Conservation (phyloP, 1,140 invertebrate species). For the Drosophila prosaltans region DNA sequence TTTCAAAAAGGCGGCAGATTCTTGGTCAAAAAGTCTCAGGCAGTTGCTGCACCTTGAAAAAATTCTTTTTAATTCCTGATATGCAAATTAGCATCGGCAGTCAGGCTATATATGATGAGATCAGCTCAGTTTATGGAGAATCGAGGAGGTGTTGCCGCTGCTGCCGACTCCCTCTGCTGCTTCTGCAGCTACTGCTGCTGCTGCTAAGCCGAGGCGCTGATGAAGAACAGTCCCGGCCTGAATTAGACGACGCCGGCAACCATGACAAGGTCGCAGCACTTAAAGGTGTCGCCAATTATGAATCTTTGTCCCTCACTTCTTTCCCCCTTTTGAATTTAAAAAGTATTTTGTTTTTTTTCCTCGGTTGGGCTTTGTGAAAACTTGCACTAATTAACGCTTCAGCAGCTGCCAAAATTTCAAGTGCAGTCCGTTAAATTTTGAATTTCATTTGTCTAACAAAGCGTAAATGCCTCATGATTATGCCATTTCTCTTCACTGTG, state of each 20-base stretch:
- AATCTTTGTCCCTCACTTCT: neutral
- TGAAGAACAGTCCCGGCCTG: constrained; percentile 80
- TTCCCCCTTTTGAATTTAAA: neutral
- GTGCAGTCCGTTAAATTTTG: constrained; percentile 60
- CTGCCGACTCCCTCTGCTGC: constrained; percentile 18
- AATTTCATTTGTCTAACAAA: constrained; percentile 62
- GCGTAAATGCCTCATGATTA: constrained; percentile 52
- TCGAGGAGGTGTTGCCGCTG: constrained; percentile 18
- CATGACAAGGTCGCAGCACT: constrained; percentile 77
- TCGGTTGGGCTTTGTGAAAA: constrained; percentile 59
- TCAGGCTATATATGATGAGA: constrained; percentile 31
- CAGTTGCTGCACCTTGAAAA: constrained; percentile 25
- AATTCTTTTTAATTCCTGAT: constrained; percentile 66
- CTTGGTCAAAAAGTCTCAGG: constrained; percentile 27
- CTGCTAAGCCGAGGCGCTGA: constrained; percentile 62
- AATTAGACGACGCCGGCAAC: constrained; percentile 77
- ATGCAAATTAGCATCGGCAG: constrained; percentile 51
- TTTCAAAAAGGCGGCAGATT: constrained; percentile 1
- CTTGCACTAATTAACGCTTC: constrained; percentile 74
- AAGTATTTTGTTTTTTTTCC: constrained; percentile 10
- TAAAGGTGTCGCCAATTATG: constrained; percentile 79
- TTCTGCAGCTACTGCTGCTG: constrained; percentile 21
- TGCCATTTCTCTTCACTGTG: constrained; percentile 20
- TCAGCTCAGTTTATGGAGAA: constrained; percentile 55
- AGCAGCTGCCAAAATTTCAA: constrained; percentile 23